phyloP scores from a whole-genome alignment of 2,113 vertebrate species.

The Lepus timidus region DNA sequence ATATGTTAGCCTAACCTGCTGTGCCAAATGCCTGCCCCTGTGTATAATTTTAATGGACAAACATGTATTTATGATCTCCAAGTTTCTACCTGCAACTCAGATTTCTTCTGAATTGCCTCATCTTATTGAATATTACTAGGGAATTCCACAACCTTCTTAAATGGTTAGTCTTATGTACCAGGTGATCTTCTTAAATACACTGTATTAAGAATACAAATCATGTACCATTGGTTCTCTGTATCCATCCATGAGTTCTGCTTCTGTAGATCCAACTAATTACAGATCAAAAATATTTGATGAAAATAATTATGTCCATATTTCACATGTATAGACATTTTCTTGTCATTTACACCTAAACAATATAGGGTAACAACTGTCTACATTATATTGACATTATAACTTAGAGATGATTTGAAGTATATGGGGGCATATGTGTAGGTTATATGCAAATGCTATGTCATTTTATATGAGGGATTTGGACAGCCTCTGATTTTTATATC shows the following conservation, averaged over 20 bases:
- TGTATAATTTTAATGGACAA: not conserved
- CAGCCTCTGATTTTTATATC: not conserved
- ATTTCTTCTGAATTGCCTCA: slow-evolving; percentile 26
- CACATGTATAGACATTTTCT: not conserved
- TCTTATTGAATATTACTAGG: not conserved
- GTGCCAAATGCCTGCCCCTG: too few species aligned
- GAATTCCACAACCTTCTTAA: not conserved
- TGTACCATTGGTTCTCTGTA: not conserved
- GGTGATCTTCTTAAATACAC: not conserved
- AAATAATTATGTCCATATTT: not conserved
- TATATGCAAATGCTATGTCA: not conserved
- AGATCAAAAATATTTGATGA: not conserved
- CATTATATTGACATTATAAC: not conserved
- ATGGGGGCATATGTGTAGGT: too few species aligned
- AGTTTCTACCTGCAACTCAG: not conserved
- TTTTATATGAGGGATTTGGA: not conserved
- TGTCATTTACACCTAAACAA: not conserved
- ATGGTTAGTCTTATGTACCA: not conserved
- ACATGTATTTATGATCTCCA: not conserved
- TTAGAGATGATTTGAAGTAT: not conserved
- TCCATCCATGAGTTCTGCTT: not conserved
- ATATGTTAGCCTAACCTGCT: too few species aligned
- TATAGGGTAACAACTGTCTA: not conserved
- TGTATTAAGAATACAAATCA: slow-evolving; percentile 30
- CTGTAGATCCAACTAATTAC: not conserved